Evolutionary conservation across 2,888 invertebrate species (phyloP), one percentile per base, ranked within the genome.

Genomic region (Myopa tessellatipennis): DNA sequence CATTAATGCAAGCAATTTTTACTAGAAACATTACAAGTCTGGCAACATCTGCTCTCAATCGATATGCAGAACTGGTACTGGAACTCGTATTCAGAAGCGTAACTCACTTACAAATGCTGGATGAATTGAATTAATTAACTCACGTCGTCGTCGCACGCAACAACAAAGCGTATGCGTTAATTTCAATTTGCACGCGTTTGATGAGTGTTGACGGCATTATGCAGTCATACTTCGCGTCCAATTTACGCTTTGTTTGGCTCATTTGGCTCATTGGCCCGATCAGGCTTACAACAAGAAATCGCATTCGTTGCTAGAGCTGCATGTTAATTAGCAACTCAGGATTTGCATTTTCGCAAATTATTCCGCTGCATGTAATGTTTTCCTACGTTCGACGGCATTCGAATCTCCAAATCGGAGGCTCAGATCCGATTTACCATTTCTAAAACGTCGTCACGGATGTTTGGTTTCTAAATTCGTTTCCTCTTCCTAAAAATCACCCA

Each of bases 201-300:
- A 45, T 61, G 8, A 38, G 61, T 45, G n/a, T 72, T 34, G 40
- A 73, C 14, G 14, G 6, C 61, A n/a, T 40, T 61, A 45, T 73
- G 18, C 26, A 38, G 12, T 73, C 65, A 65, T 65, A 36, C 63
- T 65, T 65, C 65, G 52, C 63, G 58, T 69, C 58, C 58, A 69
- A 75, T 68, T 69, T 69, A 58, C 68, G 50, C 45, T 18, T 73
- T 34, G 65, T 45, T 8, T 34, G 18, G 50, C 52, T 63, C 8
- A 8, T 50, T 52, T 50, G 16, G 10, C n/a, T 63, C 26, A 18
- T 45, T 6, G 34, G 36, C 16, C 16, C 10, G n/a, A 38, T 60
- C 38, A 38, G 58, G 18, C 16, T 72, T 38, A 12, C 16, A 36
- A 12, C 7, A 36, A 5, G 1, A 18, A 26, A 63, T 65, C 65